phyloP scores from a whole-genome alignment of 2,797 vertebrate genomes.

The Loris lydekkerianus region DNA sequence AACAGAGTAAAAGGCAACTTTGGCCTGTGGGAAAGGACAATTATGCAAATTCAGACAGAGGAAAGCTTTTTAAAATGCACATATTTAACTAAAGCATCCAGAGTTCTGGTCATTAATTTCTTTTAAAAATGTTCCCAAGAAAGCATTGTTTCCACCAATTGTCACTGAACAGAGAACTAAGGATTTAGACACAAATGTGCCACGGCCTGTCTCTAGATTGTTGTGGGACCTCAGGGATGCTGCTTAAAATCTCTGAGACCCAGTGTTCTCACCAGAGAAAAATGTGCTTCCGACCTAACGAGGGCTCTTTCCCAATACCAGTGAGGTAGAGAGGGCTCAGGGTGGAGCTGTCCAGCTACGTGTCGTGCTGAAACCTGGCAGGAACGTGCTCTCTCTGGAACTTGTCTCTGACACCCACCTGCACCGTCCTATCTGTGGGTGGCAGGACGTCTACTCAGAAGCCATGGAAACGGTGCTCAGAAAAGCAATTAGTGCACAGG shows the following conservation, averaged over 20 bases:
- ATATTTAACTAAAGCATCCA: slow-evolving; percentile 76
- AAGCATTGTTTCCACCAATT: slow-evolving; percentile 49
- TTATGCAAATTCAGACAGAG: slow-evolving; percentile 79
- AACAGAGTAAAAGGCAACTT: slow-evolving; percentile 63
- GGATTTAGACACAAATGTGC: background rate
- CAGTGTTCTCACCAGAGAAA: background rate
- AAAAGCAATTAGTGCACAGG: slow-evolving; percentile 82
- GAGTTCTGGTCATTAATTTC: slow-evolving; percentile 72
- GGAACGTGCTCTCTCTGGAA: background rate
- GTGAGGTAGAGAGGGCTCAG: fast-evolving
- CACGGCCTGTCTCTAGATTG: background rate
- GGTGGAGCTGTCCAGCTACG: slow-evolving; percentile 42
- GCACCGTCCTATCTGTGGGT: slow-evolving; percentile 37
- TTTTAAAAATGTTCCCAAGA: slow-evolving; percentile 66
- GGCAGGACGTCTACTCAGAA: slow-evolving; percentile 47
- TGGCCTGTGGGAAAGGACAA: slow-evolving; percentile 72
- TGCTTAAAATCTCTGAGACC: background rate
- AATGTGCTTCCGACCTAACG: background rate
- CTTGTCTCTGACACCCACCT: slow-evolving; percentile 50
- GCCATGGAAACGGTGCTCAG: slow-evolving; percentile 79
- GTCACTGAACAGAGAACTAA: background rate
- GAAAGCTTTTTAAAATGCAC: slow-evolving; percentile 80
- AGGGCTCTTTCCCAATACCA: background rate
- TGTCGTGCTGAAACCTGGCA: slow-evolving; percentile 34
- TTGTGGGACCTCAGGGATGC: background rate